phyloP scores from a whole-genome alignment of 1,140 invertebrate species.

The Megalopta genalis region DNA sequence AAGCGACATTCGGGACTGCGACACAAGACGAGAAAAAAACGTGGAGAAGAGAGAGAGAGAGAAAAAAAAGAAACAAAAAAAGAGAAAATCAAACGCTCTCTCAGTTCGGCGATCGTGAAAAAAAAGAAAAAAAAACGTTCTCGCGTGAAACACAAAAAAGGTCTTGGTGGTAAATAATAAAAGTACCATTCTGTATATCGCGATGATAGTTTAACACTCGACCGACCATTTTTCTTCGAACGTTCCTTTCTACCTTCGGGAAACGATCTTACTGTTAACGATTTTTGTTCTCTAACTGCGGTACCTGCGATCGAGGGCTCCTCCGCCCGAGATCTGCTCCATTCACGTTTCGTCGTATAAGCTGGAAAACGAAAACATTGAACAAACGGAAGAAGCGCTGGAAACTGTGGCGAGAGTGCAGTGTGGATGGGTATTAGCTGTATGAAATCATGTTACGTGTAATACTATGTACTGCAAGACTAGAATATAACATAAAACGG shows the following conservation, averaged over 20 bases:
- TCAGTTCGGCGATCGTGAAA: too few relatives aligned
- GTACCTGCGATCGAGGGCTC: constrained; percentile 42
- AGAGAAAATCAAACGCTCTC: not conserved
- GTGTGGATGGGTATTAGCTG: constrained; percentile 77
- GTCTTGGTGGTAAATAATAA: not conserved
- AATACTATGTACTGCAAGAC: constrained; percentile 75
- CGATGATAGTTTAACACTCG: not conserved
- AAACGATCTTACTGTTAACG: not conserved
- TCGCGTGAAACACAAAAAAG: not conserved
- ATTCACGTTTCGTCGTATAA: constrained; percentile 69
- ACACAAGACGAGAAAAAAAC: constrained; percentile 2
- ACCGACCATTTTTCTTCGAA: constrained; percentile 10
- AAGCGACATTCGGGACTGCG: constrained; percentile 4
- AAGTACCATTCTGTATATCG: not conserved
- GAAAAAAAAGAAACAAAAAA: not conserved
- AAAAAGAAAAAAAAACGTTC: not conserved
- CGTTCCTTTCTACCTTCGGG: constrained; percentile 22
- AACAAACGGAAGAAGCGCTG: constrained; percentile 47
- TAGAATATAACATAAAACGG: constrained; percentile 71
- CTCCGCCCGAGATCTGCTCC: constrained; percentile 52
- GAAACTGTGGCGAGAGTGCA: constrained; percentile 66
- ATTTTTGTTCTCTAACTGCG: constrained; percentile 33
- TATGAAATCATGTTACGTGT: constrained; percentile 78
- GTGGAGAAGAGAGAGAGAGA: not conserved
- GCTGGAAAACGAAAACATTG: constrained; percentile 24